These are phyloP conservation scores for Xestobium rufovillosum DNA, from an alignment of 2,888 invertebrate genomes.

Conservation along the genomic window DNA sequence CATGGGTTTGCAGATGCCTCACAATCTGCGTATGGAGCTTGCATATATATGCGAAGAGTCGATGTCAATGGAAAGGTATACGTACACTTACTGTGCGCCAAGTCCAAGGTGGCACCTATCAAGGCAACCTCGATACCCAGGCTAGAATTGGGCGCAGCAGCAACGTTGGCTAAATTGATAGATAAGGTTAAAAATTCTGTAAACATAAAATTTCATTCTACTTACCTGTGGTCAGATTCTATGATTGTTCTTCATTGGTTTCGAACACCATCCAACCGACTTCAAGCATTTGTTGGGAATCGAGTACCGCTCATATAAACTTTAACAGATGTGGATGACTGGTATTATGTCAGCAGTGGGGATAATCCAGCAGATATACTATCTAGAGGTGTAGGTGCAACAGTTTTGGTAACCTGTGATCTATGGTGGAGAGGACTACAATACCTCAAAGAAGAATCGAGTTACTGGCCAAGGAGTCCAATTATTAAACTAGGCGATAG, in stretches of 20 bases:
- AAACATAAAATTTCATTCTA: not conserved
- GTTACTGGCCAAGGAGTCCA: no score
- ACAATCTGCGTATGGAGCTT: slow-evolving; percentile 2
- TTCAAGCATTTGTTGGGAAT: slow-evolving; percentile 12
- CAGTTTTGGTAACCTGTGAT: no score
- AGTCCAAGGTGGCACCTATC: not conserved
- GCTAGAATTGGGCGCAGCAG: no score
- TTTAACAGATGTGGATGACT: slow-evolving; percentile 14
- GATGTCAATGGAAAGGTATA: not conserved
- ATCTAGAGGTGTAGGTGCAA: no score
- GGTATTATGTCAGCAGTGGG: no score
- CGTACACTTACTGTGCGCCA: not conserved
- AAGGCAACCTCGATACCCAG: not conserved
- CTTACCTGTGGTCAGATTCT: not conserved
- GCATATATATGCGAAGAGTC: slow-evolving; percentile 4
- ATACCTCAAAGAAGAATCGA: no score
- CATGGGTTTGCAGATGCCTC: not conserved
- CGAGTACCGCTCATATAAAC: slow-evolving; percentile 16
- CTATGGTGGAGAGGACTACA: no score
- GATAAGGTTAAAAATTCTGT: not conserved
- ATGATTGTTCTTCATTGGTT: slow-evolving; percentile 10
- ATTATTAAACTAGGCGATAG: no score
- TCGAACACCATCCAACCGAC: slow-evolving; percentile 14
- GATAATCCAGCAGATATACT: no score
- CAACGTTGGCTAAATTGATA: not conserved